phyloP scores from a whole-genome alignment of 2,797 vertebrate species.

The Astyanax mexicanus region DNA sequence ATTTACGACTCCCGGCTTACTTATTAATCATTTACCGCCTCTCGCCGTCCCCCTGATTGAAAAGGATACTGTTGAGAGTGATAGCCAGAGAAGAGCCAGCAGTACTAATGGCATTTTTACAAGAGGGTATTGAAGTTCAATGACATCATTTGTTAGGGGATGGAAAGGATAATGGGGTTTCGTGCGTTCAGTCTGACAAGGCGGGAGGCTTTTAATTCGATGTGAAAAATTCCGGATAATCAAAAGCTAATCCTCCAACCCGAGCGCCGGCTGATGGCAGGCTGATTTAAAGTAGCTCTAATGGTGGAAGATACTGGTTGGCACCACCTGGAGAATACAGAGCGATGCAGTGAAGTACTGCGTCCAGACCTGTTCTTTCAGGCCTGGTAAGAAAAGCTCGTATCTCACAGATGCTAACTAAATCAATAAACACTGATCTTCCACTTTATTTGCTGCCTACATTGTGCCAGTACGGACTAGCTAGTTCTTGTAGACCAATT shows the following conservation, averaged over 20 bases:
- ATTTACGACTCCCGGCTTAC: slow-evolving; percentile 35
- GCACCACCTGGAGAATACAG: background rate
- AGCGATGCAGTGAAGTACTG: background rate
- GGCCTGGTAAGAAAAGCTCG: background rate
- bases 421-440: too few species aligned
- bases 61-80: slow-evolving; percentile 47
- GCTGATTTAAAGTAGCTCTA: slow-evolving; percentile 59
- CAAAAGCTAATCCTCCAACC: slow-evolving; percentile 77
- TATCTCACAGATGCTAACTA: background rate
- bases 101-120: slow-evolving; percentile 52
- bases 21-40: slow-evolving; percentile 44
- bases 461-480: too few species aligned
- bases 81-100: slow-evolving; percentile 27
- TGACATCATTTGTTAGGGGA: slow-evolving; percentile 53
- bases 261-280: slow-evolving; percentile 43
- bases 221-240: slow-evolving; percentile 71
- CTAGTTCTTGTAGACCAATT: too few species aligned
- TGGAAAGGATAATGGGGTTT: slow-evolving; percentile 63
- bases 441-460: too few species aligned
- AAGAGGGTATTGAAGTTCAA: slow-evolving; percentile 48
- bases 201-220: slow-evolving; percentile 68
- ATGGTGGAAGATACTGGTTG: background rate
- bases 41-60: slow-evolving; percentile 38
- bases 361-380: background rate
- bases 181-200: slow-evolving; percentile 66